phyloP scores from a whole-genome alignment of 2,797 vertebrate genomes.

The Spatula versicolor region DNA sequence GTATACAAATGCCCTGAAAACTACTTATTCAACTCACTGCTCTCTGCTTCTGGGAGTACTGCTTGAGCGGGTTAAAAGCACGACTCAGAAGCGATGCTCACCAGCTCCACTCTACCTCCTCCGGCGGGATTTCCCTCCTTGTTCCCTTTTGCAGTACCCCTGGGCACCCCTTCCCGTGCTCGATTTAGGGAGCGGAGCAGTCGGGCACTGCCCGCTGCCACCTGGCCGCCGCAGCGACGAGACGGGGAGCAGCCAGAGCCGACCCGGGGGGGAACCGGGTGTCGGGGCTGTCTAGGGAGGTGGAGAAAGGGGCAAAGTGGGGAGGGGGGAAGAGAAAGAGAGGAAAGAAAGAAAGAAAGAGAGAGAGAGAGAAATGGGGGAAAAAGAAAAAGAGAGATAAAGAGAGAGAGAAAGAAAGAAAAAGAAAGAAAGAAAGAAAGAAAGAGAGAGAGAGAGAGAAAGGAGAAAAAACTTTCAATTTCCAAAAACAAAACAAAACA shows the following conservation, averaged over 20 bases:
- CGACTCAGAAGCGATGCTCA: not conserved
- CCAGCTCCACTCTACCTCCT: not conserved
- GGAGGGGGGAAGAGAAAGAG: accelerated
- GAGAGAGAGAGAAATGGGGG: accelerated
- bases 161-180: not conserved
- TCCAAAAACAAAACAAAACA: not conserved
- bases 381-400: not conserved
- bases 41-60: not conserved
- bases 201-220: not conserved
- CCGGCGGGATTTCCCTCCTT: not conserved
- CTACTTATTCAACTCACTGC: too few relatives aligned
- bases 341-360: accelerated
- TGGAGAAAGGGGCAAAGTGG: not conserved
- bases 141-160: not conserved
- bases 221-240: too few relatives aligned
- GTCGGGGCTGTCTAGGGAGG: not conserved
- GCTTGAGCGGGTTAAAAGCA: not conserved
- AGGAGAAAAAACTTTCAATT: accelerated
- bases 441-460: not conserved
- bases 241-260: not conserved
- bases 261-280: not conserved
- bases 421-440: accelerated
- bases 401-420: accelerated
- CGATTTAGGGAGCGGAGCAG: not conserved
- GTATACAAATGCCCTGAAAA: not conserved